Conservation (phyloP, 30 jellyfish, hydroid and myxozoan species). For the Pelagia noctiluca region DNA sequence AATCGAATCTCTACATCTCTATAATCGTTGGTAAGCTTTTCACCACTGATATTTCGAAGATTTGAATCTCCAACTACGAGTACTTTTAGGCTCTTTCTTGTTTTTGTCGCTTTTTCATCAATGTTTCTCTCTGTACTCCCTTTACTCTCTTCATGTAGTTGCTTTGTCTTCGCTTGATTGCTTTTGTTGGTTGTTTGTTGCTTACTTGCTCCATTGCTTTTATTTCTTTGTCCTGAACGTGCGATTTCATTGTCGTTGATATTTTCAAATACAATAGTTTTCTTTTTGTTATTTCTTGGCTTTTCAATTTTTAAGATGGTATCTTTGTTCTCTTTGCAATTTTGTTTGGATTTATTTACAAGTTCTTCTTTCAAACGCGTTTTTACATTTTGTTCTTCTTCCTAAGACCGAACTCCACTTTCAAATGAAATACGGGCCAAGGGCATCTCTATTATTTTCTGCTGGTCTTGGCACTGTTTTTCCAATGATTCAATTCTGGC, state of each 20-base stretch:
- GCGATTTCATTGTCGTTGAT: slow-evolving; percentile 25
- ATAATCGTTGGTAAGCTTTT: slow-evolving; percentile 15
- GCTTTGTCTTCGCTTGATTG: background rate
- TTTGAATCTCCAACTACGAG: slow-evolving; percentile 23
- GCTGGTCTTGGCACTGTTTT: slow-evolving; percentile 31
- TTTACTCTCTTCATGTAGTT: background rate
- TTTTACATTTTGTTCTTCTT: background rate
- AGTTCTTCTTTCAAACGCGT: slow-evolving; percentile 14
- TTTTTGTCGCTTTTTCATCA: background rate
- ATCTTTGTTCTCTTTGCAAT: slow-evolving; percentile 25
- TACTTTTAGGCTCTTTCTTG: slow-evolving; percentile 11
- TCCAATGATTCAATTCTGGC: slow-evolving; percentile 31
- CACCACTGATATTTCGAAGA: slow-evolving; percentile 17
- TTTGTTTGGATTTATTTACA: background rate
- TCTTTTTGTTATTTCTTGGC: slow-evolving; percentile 21
- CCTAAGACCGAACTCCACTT: background rate
- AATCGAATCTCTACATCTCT: slow-evolving; percentile 36
- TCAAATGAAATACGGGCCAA: background rate
- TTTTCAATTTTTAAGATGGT: slow-evolving; percentile 17
- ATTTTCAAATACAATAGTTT: background rate
- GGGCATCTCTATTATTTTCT: slow-evolving; percentile 21
- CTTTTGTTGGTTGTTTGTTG: background rate
- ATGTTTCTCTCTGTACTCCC: background rate
- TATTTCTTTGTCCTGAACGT: slow-evolving; percentile 20
- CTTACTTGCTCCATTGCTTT: background rate